phyloP scores from a whole-genome alignment of 2,113 vertebrate species.

The Panthera leo region DNA sequence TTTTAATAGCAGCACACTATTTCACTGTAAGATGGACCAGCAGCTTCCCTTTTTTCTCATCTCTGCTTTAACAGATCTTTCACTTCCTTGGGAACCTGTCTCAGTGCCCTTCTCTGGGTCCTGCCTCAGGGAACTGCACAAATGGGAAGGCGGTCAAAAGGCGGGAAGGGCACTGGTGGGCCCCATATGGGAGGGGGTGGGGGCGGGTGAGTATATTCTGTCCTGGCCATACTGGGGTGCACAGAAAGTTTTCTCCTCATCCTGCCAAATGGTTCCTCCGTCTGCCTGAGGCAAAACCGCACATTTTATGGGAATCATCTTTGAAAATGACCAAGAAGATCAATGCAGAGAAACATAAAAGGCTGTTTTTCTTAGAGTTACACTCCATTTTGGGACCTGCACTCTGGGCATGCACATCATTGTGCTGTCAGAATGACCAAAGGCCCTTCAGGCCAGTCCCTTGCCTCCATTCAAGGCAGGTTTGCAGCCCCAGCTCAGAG shows the following conservation, averaged over 20 bases:
- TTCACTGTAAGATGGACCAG: background rate
- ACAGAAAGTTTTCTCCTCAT: background rate
- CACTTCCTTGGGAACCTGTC: background rate
- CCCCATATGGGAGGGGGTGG: background rate
- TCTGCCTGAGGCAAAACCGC: background rate
- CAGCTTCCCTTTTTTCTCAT: background rate
- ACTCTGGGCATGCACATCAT: background rate
- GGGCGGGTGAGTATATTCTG: background rate
- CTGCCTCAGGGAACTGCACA: constrained; percentile 11
- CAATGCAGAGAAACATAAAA: background rate
- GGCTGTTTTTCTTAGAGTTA: background rate
- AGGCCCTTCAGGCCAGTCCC: background rate
- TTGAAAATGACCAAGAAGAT: constrained; percentile 13
- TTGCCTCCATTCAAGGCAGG: background rate
- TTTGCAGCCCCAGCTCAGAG: no score
- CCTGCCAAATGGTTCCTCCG: constrained; percentile 60
- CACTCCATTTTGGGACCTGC: background rate
- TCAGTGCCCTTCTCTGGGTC: background rate
- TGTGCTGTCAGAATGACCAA: background rate
- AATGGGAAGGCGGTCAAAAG: constrained; percentile 37
- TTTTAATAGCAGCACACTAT: background rate
- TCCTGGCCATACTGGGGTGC: background rate
- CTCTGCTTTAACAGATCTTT: background rate
- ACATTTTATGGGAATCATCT: constrained; percentile 25
- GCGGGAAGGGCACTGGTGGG: background rate